Evolutionary conservation across 2,797 vertebrate genomes (phyloP).

Genomic region (Setipinna tenuifilis): DNA sequence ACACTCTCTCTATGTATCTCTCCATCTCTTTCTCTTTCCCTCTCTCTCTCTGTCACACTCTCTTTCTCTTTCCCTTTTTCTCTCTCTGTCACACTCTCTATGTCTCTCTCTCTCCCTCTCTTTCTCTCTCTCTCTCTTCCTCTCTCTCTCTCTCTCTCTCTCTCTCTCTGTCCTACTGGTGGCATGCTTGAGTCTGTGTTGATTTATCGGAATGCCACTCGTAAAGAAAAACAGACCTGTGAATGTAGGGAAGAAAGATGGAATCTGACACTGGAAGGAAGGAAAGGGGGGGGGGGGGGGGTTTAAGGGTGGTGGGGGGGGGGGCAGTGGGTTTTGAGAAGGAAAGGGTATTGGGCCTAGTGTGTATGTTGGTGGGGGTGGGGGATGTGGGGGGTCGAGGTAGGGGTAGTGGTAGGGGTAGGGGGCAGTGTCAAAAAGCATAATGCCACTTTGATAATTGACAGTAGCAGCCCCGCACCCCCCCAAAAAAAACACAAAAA

Average conservation of each 20-base stretch:
- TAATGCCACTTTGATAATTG: not conserved
- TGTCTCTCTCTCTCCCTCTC: not conserved
- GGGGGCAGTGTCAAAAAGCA: not conserved
- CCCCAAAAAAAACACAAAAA: no score
- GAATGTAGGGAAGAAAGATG: not conserved
- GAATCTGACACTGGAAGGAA: conserved; percentile 54
- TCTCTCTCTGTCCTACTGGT: not conserved
- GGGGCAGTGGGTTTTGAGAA: not conserved
- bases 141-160: conserved; percentile 3
- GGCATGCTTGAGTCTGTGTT: not conserved
- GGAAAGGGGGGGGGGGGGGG: conserved; percentile 39
- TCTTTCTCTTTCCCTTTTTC: not conserved
- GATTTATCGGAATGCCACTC: not conserved
- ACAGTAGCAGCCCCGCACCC: not conserved
- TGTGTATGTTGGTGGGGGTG: conserved; percentile 56
- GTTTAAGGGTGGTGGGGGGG: conserved; percentile 54
- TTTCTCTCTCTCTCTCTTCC: not conserved
- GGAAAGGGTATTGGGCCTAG: not conserved
- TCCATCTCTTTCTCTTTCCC: not conserved
- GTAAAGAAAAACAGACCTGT: conserved; percentile 12
- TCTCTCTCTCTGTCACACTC: not conserved
- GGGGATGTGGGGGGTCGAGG: not conserved
- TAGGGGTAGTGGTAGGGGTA: conserved; percentile 25
- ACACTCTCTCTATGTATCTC: not conserved
- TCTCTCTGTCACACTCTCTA: not conserved